Conservation (phyloP, 2,888 invertebrate species). For the Chaitophorus viminalis region DNA sequence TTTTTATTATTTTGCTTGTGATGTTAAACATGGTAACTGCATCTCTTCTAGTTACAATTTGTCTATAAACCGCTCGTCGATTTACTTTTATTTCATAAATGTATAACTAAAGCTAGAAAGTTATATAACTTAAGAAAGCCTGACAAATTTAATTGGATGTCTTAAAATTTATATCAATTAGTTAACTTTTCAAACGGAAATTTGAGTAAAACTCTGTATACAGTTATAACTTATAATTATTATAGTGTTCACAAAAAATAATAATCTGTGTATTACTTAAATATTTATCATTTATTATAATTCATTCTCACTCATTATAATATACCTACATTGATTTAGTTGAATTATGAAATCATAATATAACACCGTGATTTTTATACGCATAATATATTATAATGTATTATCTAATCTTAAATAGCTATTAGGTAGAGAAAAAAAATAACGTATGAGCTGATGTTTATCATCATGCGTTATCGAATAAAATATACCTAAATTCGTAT, state of each 20-base stretch:
- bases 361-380: not conserved
- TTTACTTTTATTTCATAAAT: too few relatives aligned
- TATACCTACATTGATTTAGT: not conserved
- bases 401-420: not conserved
- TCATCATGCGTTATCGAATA: not conserved
- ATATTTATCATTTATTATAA: not conserved
- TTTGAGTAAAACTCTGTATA: too few relatives aligned
- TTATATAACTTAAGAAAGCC: too few relatives aligned
- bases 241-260: not conserved
- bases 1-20: too few relatives aligned
- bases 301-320: not conserved
- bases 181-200: too few relatives aligned
- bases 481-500: not conserved
- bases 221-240: not conserved
- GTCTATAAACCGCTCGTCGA: too few relatives aligned
- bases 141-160: too few relatives aligned
- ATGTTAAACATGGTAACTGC: too few relatives aligned
- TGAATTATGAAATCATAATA: not conserved
- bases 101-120: too few relatives aligned
- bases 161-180: too few relatives aligned
- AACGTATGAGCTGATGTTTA: not conserved
- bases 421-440: not conserved
- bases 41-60: too few relatives aligned
- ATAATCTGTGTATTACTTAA: not conserved
- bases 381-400: not conserved